Evolutionary conservation across 2,888 invertebrate species (phyloP).

Genomic region (Calameuta idolon): DNA sequence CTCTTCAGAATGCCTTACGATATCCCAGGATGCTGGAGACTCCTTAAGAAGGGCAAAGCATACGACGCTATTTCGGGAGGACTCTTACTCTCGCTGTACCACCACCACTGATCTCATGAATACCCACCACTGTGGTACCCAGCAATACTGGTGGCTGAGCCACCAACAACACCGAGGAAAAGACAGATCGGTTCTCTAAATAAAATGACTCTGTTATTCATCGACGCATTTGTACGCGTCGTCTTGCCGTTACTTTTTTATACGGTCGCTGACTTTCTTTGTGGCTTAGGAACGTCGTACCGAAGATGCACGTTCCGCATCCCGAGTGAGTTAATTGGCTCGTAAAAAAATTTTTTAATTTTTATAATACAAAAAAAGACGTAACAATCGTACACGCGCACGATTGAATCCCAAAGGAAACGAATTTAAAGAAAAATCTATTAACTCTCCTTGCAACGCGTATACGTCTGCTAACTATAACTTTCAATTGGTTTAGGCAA

Average conservation of each 20-base stretch:
- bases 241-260: conserved; percentile 31
- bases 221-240: conserved; percentile 66
- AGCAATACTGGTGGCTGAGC: conserved; percentile 32
- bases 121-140: not conserved
- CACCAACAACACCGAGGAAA: conserved; percentile 51
- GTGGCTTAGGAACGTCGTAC: not conserved
- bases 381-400: not conserved
- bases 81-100: conserved; percentile 15
- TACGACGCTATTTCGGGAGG: conserved; percentile 43
- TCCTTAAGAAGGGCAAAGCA: conserved; percentile 44
- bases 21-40: conserved; percentile 12
- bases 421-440: not conserved
- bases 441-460: not conserved
- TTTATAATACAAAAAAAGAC: not conserved
- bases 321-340: not conserved
- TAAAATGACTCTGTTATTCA: conserved; percentile 67
- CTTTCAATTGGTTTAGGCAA: not conserved
- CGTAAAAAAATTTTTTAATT: not conserved
- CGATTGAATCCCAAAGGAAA: not conserved
- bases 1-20: not conserved
- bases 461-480: not conserved
- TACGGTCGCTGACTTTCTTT: conserved; percentile 28
- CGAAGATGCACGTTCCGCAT: not conserved
- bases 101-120: not conserved
- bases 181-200: conserved; percentile 65